phyloP scores from a whole-genome alignment of 2,113 vertebrate genomes.

The Andinoacara biseriatus region DNA sequence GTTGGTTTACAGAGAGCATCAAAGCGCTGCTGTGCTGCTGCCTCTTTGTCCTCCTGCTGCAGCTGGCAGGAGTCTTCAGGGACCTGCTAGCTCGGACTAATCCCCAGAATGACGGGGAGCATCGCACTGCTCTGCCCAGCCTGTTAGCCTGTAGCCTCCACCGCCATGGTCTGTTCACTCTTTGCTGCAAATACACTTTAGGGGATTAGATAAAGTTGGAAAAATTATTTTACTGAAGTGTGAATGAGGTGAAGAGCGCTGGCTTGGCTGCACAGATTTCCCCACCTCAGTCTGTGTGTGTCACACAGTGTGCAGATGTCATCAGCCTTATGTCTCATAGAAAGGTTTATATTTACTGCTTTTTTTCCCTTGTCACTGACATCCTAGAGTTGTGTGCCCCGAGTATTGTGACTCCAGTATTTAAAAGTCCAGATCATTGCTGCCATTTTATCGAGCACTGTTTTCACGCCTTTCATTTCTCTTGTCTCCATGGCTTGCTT shows the following conservation, averaged over 20 bases:
- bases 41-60: neutral
- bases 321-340: neutral
- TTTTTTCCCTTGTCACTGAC: neutral
- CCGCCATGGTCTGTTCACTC: constrained; percentile 1
- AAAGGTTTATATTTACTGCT: neutral
- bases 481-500: no score
- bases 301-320: neutral
- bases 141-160: constrained; percentile 19
- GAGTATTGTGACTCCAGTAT: no score
- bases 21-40: neutral
- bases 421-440: neutral
- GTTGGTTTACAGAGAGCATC: neutral
- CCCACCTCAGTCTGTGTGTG: neutral
- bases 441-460: neutral
- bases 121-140: neutral
- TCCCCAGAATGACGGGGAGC: constrained; percentile 35
- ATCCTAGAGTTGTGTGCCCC: neutral
- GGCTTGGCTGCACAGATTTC: neutral
- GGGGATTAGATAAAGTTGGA: constrained; percentile 13
- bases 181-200: neutral
- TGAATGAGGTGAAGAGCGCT: neutral
- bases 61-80: constrained; percentile 27
- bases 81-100: constrained; percentile 35
- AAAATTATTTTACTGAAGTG: neutral
- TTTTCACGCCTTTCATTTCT: neutral